phyloP scores from a whole-genome alignment of 92 coral and sea anemone species.

The Zoanthus solanderi region DNA sequence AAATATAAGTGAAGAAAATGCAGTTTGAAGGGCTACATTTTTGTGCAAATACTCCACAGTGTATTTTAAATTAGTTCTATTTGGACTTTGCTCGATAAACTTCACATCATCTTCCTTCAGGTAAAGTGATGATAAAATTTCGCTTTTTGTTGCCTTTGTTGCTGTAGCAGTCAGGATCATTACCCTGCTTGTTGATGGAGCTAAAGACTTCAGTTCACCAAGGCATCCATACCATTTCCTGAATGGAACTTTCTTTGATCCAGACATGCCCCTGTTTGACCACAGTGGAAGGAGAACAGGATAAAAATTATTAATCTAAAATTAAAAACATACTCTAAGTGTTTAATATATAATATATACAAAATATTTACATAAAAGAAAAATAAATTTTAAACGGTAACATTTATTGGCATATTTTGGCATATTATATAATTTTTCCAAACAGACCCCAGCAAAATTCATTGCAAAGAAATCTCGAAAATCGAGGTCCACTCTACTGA shows the following conservation, averaged over 20 bases:
- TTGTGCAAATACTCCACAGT: conserved; percentile 67
- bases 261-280: conserved; percentile 22
- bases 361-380: too few relatives aligned
- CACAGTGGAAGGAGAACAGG: background rate
- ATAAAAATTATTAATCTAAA: background rate
- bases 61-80: conserved; percentile 61
- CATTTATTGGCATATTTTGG: background rate
- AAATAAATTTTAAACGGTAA: background rate
- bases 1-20: conserved; percentile 63
- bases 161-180: conserved; percentile 38
- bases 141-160: conserved; percentile 53
- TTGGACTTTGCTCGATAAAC: conserved; percentile 70
- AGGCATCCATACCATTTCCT: conserved; percentile 39
- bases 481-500: background rate
- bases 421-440: background rate
- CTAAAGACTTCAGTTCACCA: conserved; percentile 14
- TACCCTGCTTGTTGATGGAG: conserved; percentile 22
- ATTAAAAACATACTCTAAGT: background rate
- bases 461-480: background rate
- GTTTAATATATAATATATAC: too few relatives aligned
- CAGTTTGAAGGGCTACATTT: conserved; percentile 57
- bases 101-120: conserved; percentile 34
- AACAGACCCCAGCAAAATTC: background rate
- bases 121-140: conserved; percentile 62
- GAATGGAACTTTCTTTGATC: conserved; percentile 31